Evolutionary conservation across 2,888 invertebrate species (phyloP), one percentile per base, ranked within the genome.

Genomic region (Coleophora flavipennella): DNA sequence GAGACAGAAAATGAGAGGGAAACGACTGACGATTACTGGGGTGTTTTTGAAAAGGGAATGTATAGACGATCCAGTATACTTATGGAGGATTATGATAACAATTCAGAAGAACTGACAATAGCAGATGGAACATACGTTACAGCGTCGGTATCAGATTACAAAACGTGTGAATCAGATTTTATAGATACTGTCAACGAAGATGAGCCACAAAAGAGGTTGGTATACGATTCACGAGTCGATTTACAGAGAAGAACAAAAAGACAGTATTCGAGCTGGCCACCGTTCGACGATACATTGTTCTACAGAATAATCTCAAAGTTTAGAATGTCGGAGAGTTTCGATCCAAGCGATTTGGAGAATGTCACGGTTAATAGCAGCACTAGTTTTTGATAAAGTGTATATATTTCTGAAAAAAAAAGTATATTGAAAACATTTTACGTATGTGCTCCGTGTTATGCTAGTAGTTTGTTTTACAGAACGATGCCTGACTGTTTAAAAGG

Each of bases 291-390:
- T 9, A 68, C 80, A 0, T 12, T 83, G 10, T 79, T 80, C 44
- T 85, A 80, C 39, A 69, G 60, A 26, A 68, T 84, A 1, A 62
- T 81, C 10, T 75, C 81, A 0, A 70, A 79, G 40, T 85, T 83
- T 45, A 65, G 79, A 36, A 73, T 80, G 70, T 76, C 83, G 0
- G 78, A 83, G 11, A 85, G 85, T 44, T 81, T 85, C 33, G 83
- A 85, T 57, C 62, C 72, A 0, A 79, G 64, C 33, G 72, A 76
- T 41, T 46, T 79, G 3, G 73, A 71, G 2, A 41, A 51, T 6
- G 46, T 52, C 1, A 53, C 49, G 12, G 51, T 66, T 11, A 52
- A 58, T 25, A 46, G 43, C 33, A 45, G 42, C 8, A 9, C 14
- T 1, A 28, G 33, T 27, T 35, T 47, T 41, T 36, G 39, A 43